Percentiles rank a stretch among this genome's conserved stretches.
phyloP scores from a whole-genome alignment of 2,113 vertebrate genomes.

The Clupea harengus region DNA sequence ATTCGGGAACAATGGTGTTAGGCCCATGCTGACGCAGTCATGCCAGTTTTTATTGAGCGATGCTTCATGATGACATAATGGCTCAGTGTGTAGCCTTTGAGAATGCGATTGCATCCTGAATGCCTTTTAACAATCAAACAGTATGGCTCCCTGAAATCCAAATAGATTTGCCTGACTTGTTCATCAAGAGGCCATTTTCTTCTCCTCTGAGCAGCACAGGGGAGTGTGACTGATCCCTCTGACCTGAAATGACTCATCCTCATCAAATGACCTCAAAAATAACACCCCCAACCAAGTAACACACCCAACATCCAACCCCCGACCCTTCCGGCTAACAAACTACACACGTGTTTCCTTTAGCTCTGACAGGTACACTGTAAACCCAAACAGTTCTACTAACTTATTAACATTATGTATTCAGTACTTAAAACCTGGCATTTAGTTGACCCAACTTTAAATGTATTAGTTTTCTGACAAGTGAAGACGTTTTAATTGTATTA shows the following conservation, averaged over 20 bases:
- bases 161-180: not conserved
- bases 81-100: not conserved
- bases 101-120: not conserved
- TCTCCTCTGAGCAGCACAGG: not conserved
- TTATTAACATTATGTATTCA: too few species aligned
- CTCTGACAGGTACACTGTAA: not conserved
- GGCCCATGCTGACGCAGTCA: not conserved
- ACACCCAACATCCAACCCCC: not conserved
- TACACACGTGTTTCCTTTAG: not conserved
- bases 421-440: too few species aligned
- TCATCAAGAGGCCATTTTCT: not conserved
- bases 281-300: too few species aligned
- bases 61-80: not conserved
- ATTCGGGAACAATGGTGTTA: not conserved
- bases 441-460: too few species aligned
- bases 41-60: not conserved
- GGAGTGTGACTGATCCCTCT: not conserved
- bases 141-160: not conserved
- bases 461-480: too few species aligned
- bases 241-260: not conserved
- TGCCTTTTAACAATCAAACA: conserved; percentile 1
- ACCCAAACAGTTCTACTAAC: too few species aligned
- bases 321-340: not conserved
- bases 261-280: not conserved
- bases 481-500: too few species aligned